A percentile compares a stretch with the other conserved stretches of the same genome.
Evolutionary conservation across 2,888 invertebrate species (phyloP).

Genomic region (Eupithecia inturbata): DNA sequence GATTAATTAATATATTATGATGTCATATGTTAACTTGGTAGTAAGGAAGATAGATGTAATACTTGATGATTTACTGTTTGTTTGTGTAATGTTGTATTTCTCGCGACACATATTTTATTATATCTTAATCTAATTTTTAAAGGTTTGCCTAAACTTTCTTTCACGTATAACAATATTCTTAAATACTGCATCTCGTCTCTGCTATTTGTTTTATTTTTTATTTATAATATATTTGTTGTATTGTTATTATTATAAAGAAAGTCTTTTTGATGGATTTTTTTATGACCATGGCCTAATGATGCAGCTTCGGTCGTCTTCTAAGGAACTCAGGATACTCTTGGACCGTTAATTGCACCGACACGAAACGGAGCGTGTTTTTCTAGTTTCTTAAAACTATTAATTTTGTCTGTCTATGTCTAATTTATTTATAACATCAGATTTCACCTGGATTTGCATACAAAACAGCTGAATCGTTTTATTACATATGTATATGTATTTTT

Average conservation of each 20-base stretch:
- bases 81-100: not conserved
- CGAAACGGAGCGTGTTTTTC: not conserved
- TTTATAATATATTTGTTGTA: not conserved
- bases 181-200: not conserved
- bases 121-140: not conserved
- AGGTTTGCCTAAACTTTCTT: not conserved
- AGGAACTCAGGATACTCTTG: not conserved
- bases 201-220: not conserved
- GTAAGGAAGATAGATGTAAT: conserved; percentile 32
- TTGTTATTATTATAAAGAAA: not conserved
- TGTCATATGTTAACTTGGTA: conserved; percentile 25
- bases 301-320: not conserved
- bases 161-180: not conserved
- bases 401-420: not conserved
- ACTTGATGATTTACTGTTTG: conserved; percentile 22
- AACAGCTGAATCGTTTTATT: conserved; percentile 24
- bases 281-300: not conserved
- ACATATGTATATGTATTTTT: not conserved
- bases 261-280: not conserved
- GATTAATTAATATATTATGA: conserved; percentile 23
- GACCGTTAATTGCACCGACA: not conserved
- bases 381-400: not conserved
- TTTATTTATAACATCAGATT: not conserved
- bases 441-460: conserved; percentile 21
- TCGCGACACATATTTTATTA: not conserved